phyloP scores from a whole-genome alignment of 2,888 invertebrate genomes.

The Clusia tigrina region DNA sequence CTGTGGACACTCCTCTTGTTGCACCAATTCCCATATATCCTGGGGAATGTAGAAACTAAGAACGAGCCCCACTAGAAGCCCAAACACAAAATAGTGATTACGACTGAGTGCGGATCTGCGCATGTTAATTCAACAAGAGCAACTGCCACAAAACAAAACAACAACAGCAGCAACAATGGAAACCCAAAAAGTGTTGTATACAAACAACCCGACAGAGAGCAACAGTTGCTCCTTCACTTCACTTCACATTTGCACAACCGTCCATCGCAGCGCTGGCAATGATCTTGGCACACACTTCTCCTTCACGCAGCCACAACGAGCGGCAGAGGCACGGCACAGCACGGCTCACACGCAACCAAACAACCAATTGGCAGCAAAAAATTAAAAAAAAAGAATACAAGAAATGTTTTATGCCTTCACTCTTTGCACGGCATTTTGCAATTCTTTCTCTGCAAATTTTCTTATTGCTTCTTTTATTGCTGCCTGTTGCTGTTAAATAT shows the following conservation, averaged over 20 bases:
- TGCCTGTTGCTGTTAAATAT: neutral
- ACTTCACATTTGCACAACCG: conserved; percentile 14
- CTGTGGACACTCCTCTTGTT: conserved; percentile 64
- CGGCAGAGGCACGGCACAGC: too few species aligned
- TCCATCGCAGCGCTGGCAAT: conserved; percentile 18
- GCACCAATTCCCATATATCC: conserved; percentile 61
- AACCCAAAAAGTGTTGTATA: neutral
- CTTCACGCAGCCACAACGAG: neutral
- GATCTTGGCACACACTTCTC: conserved; percentile 13
- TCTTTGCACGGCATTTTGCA: conserved; percentile 5
- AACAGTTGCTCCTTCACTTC: conserved; percentile 10
- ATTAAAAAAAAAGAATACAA: too few species aligned
- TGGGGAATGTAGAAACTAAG: conserved; percentile 62
- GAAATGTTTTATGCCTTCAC: too few species aligned
- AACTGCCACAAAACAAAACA: neutral
- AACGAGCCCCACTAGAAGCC: conserved; percentile 59
- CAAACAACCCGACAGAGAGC: conserved; percentile 2
- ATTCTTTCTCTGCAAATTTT: conserved; percentile 1
- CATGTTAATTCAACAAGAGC: conserved; percentile 49
- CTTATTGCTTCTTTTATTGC: neutral
- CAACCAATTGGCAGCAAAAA: too few species aligned
- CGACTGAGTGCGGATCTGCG: conserved; percentile 60
- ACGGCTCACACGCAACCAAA: too few species aligned
- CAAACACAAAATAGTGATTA: conserved; percentile 62
- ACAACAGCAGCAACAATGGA: neutral